A percentile compares a stretch with the other conserved stretches of the same genome.
Evolutionary conservation across 64 coral and sea anemone genomes (phyloP).

Genomic region (Astreopora myriophthalma): DNA sequence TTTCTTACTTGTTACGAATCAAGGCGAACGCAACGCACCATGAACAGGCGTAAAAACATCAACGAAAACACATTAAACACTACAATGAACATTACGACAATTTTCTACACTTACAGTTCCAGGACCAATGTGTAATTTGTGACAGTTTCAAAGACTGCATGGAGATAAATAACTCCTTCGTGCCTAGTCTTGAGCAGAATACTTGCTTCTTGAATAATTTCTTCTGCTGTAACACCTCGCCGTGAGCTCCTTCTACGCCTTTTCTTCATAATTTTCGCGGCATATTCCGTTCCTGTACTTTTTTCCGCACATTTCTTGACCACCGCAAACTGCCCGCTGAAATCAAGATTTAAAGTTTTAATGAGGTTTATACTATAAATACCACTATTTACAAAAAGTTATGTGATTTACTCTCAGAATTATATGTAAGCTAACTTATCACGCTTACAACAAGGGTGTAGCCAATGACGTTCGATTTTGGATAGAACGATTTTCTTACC

Average conservation of each 20-base stretch:
- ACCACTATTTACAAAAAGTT: too few species aligned
- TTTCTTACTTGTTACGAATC: too few species aligned
- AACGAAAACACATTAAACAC: not conserved
- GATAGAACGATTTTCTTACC: conserved; percentile 17
- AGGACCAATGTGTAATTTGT: conserved; percentile 80
- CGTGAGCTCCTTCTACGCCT: conserved; percentile 54
- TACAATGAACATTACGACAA: not conserved
- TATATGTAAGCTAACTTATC: not conserved
- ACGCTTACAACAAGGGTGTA: too few species aligned
- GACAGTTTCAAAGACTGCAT: conserved; percentile 92
- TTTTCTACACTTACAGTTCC: conserved; percentile 83
- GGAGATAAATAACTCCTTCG: conserved; percentile 94
- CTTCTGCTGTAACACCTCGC: conserved; percentile 71
- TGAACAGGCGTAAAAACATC: not conserved
- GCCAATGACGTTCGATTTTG: not conserved
- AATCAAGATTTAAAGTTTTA: conserved; percentile 32
- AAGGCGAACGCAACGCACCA: too few species aligned
- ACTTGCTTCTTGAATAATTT: conserved; percentile 71
- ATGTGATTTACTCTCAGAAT: not conserved
- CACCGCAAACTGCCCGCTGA: conserved; percentile 92
- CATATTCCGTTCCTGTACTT: conserved; percentile 74
- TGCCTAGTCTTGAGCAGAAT: conserved; percentile 75
- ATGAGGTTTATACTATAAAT: too few species aligned
- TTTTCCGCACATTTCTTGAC: conserved; percentile 86
- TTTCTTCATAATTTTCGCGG: conserved; percentile 94